A percentile compares a stretch with the other conserved stretches of the same genome.
Evolutionary conservation across 2,797 vertebrate genomes (phyloP).

Genomic region (Gadopsis marmoratus): DNA sequence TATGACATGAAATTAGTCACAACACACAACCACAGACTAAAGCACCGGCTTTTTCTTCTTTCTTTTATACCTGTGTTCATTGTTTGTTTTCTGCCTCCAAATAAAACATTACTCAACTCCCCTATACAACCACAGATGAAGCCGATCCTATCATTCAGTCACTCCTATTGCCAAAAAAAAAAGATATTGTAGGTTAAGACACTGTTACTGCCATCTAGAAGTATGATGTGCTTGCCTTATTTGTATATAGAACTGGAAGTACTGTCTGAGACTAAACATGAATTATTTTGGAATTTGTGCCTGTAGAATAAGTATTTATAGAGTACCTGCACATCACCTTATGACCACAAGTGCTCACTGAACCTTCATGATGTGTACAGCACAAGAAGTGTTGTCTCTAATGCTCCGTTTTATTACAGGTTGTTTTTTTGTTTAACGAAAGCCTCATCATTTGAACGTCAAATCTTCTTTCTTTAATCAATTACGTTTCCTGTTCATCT

Average conservation of each 20-base stretch:
- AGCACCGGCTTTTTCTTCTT: neutral
- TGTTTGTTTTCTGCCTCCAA: conserved; percentile 4
- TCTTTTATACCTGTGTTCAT: neutral
- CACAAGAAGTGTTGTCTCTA: neutral
- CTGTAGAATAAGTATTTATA: neutral
- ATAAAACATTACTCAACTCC: neutral
- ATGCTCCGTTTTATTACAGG: neutral
- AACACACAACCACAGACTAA: conserved; percentile 2
- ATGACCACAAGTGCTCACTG: conserved; percentile 1
- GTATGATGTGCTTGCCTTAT: neutral
- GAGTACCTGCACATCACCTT: neutral
- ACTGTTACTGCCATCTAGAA: neutral
- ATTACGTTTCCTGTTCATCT: neutral
- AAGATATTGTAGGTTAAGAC: neutral
- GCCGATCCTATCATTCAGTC: neutral
- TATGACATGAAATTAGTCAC: neutral
- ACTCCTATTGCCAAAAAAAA: conserved; percentile 9
- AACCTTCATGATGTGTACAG: neutral
- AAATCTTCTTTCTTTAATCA: neutral
- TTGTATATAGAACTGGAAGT: neutral
- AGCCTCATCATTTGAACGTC: neutral
- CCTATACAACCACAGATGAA: conserved; percentile 3
- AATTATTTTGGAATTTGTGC: neutral
- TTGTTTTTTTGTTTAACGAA: neutral
- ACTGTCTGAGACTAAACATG: neutral